These are phyloP conservation scores for Serranus cabrilla DNA, from an alignment of 2,797 vertebrate genomes.

Conservation along the genomic window DNA sequence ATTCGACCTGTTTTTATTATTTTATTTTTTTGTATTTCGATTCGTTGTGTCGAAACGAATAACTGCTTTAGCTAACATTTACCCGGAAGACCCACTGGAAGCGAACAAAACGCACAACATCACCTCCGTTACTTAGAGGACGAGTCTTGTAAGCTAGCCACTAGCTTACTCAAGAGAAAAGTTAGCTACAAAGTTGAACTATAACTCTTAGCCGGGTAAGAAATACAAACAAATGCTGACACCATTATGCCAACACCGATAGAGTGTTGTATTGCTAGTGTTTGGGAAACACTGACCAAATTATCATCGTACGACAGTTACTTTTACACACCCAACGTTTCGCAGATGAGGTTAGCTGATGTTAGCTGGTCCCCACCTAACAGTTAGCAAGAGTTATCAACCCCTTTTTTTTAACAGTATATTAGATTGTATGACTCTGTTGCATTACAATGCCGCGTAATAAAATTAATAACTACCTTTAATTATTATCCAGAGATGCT, in stretches of 20 bases:
- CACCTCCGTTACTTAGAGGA: too few species aligned
- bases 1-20: too few species aligned
- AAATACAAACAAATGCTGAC: too few species aligned
- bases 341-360: constrained; percentile 17
- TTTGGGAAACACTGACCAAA: constrained; percentile 2
- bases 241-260: too few species aligned
- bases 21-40: not conserved
- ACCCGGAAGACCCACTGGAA: not conserved
- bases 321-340: not conserved
- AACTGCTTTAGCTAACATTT: not conserved
- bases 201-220: too few species aligned
- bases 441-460: rapidly evolving
- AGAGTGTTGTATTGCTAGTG: rapidly evolving
- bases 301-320: not conserved
- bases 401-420: rapidly evolving
- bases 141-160: too few species aligned
- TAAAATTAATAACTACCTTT: constrained; percentile 24
- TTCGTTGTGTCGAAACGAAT: not conserved
- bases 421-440: too few species aligned
- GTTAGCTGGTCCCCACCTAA: constrained; percentile 22
- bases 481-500: not conserved
- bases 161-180: not conserved
- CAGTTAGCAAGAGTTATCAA: constrained; percentile 6
- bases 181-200: too few species aligned
- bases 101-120: not conserved